These are phyloP conservation scores for Hypocryptadius cinnamomeus DNA, from an alignment of 2,113 vertebrate genomes.

Conservation along the genomic window DNA sequence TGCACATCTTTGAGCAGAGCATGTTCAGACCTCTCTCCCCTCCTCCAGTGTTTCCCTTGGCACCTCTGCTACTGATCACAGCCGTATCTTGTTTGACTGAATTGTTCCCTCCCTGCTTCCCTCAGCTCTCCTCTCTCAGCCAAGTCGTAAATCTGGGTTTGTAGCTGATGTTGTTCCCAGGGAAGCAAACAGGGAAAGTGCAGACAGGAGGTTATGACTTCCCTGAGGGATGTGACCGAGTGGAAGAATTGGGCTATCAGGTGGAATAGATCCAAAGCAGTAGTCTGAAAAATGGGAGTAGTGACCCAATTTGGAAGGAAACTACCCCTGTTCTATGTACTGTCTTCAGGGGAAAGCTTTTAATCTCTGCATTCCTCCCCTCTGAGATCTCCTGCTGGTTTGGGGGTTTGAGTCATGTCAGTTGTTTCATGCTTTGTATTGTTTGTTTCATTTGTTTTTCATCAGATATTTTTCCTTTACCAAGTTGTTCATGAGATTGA, in stretches of 20 bases:
- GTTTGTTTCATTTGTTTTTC: neutral
- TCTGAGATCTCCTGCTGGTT: neutral
- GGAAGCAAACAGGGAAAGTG: neutral
- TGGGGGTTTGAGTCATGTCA: neutral
- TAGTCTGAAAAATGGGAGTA: neutral
- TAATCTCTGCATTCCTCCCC: neutral
- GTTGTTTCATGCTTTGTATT: neutral
- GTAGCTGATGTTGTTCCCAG: neutral
- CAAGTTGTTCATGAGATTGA: neutral
- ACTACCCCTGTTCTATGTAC: neutral
- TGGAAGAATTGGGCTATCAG: neutral
- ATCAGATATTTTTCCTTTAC: neutral
- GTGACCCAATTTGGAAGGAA: neutral
- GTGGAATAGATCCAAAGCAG: neutral
- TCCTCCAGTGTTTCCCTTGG: neutral
- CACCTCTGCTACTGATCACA: neutral
- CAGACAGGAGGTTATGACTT: neutral
- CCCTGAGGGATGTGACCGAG: neutral
- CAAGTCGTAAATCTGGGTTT: slow-evolving; percentile 14
- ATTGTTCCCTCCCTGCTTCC: neutral
- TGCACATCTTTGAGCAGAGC: neutral
- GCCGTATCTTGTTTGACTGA: neutral
- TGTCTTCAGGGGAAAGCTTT: neutral
- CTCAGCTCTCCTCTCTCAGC: neutral
- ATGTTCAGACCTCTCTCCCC: neutral